Percentiles rank a stretch among this genome's conserved stretches.
phyloP scores from a whole-genome alignment of 2,113 vertebrate genomes.

The Paracyprichromis sp. region DNA sequence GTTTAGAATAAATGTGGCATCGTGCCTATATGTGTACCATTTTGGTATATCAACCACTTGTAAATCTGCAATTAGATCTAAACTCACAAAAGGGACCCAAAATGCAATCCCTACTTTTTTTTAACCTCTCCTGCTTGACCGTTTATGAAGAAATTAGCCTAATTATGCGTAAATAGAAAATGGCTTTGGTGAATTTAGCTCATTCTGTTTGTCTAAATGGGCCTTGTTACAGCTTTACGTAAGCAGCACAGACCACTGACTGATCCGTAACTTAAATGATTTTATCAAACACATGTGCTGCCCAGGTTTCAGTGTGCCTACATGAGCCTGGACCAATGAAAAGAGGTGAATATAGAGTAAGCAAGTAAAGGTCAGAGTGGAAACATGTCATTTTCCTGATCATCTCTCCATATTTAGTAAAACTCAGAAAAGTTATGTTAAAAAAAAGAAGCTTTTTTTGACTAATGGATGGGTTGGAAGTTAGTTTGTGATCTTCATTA shows the following conservation, averaged over 20 bases:
- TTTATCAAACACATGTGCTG: conserved; percentile 57
- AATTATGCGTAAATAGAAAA: conserved; percentile 70
- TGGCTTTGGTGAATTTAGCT: conserved; percentile 59
- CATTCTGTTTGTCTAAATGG: conserved; percentile 64
- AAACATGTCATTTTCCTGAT: background rate
- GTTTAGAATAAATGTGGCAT: background rate
- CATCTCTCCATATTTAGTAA: background rate
- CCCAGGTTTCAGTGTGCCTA: conserved; percentile 9
- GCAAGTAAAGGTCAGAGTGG: background rate
- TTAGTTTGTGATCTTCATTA: background rate
- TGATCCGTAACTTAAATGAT: conserved; percentile 48
- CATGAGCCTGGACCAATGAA: background rate
- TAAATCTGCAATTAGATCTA: conserved; percentile 32
- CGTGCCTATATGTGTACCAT: background rate
- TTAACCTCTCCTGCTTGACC: background rate
- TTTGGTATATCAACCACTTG: background rate
- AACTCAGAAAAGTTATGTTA: background rate
- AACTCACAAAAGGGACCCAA: conserved; percentile 24
- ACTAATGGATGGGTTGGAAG: background rate
- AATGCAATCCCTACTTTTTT: conserved; percentile 1
- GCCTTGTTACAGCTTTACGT: conserved; percentile 60
- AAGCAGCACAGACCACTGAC: conserved; percentile 32
- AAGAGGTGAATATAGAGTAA: background rate
- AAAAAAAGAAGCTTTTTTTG: background rate
- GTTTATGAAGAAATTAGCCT: conserved; percentile 51